Evolutionary conservation across 2,113 vertebrate species (phyloP), one percentile per base, ranked within the genome.

Genomic region (Mirza zaza): DNA sequence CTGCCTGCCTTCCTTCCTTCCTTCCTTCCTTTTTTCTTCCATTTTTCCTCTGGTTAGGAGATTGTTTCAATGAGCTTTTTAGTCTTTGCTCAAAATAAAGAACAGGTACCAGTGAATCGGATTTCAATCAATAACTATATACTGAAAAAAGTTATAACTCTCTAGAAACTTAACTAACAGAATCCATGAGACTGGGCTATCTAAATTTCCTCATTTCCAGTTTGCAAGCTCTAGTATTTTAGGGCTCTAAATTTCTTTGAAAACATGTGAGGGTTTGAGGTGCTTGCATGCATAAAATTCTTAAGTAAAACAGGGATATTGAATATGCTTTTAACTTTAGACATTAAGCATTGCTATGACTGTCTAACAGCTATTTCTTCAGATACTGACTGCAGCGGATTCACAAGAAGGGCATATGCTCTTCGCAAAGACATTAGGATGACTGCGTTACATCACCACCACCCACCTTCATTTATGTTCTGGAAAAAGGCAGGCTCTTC

Each of bases 401-500:
- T 61, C 82, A 95, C 6, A 23, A 87, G 59, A 13, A n/a, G 12
- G 39, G 27, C 73, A 88, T 36, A 68, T 71, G 67, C 96, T 61
- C 21, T 83, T 25, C 13, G 1, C 34, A 70, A 95, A 87, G 20
- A 80, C 23, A 0, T 57, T 34, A 25, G 39, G 75, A 42, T 34
- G 52, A 87, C 94, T 94, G 93, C 1, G 32, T 96, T 76, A 68
- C 39, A 73, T 75, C 96, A 65, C 32, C 70, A 67, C 68, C 93
- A 63, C 63, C 48, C 87, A 11, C 27, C 29, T 94, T 97, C 96
- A 82, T 63, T 89, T 96, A 82, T 45, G 39, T 36, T 94, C 12
- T 83, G 42, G 29, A 93, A 50, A 90, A 88, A 87, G 91, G 48
- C 63, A 17, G 77, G 6, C 55, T 93, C n/a, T 12, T 96, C 89